These are phyloP conservation scores for Phrynosoma platyrhinos DNA, from an alignment of 2,113 vertebrate genomes.

Conservation along the genomic window DNA sequence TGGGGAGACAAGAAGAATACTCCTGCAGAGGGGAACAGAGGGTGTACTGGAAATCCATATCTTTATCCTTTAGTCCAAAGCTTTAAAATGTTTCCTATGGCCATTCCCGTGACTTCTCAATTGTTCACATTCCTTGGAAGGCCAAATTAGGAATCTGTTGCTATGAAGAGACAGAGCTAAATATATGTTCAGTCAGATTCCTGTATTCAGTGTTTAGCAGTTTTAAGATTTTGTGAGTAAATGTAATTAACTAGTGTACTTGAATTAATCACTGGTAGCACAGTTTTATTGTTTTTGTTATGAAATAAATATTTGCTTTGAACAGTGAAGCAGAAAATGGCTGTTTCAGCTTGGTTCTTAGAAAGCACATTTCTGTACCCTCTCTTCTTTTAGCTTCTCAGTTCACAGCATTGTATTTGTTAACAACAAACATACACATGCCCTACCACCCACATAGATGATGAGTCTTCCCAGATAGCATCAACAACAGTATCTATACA, in stretches of 20 bases:
- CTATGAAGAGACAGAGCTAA: neutral
- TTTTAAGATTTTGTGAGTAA: neutral
- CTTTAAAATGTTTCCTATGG: slow-evolving; percentile 5
- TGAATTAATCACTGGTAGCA: neutral
- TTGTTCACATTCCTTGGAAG: neutral
- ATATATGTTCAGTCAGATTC: neutral
- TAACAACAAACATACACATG: too few species aligned
- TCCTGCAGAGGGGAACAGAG: neutral
- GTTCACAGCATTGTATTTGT: neutral
- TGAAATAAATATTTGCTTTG: neutral
- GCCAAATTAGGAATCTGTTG: neutral
- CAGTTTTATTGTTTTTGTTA: neutral
- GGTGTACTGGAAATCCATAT: neutral
- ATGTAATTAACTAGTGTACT: neutral
- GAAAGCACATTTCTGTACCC: neutral
- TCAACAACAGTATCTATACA: too few species aligned
- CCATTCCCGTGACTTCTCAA: neutral
- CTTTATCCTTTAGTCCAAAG: neutral
- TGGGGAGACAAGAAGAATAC: neutral
- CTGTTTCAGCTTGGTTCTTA: neutral
- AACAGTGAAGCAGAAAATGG: neutral
- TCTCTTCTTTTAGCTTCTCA: neutral
- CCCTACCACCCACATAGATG: too few species aligned
- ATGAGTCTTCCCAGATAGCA: too few species aligned
- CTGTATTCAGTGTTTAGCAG: neutral